Evolutionary conservation across 2,888 invertebrate species (phyloP).

Genomic region (Pterostichus niger): DNA sequence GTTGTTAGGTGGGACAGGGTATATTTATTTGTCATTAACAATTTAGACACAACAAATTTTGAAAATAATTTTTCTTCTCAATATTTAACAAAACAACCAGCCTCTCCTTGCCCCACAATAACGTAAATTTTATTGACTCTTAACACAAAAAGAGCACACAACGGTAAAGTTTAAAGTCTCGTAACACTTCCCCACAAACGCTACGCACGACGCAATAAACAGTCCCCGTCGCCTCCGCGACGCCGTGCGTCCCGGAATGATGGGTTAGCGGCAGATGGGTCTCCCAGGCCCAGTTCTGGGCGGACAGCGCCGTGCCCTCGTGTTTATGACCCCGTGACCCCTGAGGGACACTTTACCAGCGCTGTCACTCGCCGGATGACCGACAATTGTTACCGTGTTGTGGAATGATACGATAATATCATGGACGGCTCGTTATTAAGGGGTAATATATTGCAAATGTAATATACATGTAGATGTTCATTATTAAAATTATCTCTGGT

Average conservation of each 20-base stretch:
- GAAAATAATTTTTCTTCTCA: too few species aligned
- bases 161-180: constrained; percentile 24
- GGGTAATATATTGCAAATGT: too few species aligned
- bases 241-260: constrained; percentile 26
- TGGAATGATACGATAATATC: too few species aligned
- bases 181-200: background rate
- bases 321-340: constrained; percentile 68
- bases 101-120: background rate
- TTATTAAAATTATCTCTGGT: too few species aligned
- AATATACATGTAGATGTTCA: too few species aligned
- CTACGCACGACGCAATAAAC: too few species aligned
- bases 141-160: constrained; percentile 8
- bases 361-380: constrained; percentile 63
- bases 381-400: constrained; percentile 58
- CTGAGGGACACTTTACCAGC: constrained; percentile 65
- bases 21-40: too few species aligned
- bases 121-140: constrained; percentile 20
- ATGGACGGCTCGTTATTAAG: too few species aligned
- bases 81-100: too few species aligned
- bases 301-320: constrained; percentile 65
- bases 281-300: constrained; percentile 63
- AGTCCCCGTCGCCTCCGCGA: background rate
- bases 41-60: too few species aligned
- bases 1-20: too few species aligned
- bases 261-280: constrained; percentile 54